Percentiles rank a stretch among this genome's conserved stretches.
Evolutionary conservation across 2,113 vertebrate species (phyloP).

Genomic region (Pseudorasbora parva): DNA sequence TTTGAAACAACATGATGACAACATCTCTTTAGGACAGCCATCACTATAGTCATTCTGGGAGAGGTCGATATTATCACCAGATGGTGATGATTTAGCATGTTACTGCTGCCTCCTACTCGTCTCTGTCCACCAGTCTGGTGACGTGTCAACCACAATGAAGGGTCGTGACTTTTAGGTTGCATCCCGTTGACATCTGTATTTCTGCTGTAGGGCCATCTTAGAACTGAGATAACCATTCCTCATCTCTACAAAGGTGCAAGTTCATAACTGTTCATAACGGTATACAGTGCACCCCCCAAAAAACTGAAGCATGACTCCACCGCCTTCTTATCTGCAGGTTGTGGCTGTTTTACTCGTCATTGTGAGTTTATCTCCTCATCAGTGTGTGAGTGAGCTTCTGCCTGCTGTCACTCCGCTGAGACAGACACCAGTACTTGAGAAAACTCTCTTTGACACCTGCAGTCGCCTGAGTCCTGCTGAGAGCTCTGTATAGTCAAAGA

Average conservation of each 20-base stretch:
- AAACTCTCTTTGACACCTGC: constrained; percentile 34
- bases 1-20: neutral
- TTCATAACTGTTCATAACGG: neutral
- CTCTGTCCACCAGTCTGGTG: neutral
- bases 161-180: neutral
- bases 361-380: constrained; percentile 49
- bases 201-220: neutral
- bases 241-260: neutral
- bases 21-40: neutral
- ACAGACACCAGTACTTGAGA: constrained; percentile 12
- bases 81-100: constrained; percentile 22
- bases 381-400: constrained; percentile 39
- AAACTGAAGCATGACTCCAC: constrained; percentile 26
- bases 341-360: constrained; percentile 25
- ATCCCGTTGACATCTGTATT: neutral
- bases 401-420: constrained; percentile 10
- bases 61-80: constrained; percentile 16
- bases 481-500: neutral
- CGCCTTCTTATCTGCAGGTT: constrained; percentile 22
- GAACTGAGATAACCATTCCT: constrained; percentile 23
- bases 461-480: neutral
- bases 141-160: neutral
- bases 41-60: constrained; percentile 2
- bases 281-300: neutral
- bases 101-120: constrained; percentile 31